These are phyloP conservation scores for Catagonus wagneri DNA, from an alignment of 2,113 vertebrate genomes.

Conservation along the genomic window DNA sequence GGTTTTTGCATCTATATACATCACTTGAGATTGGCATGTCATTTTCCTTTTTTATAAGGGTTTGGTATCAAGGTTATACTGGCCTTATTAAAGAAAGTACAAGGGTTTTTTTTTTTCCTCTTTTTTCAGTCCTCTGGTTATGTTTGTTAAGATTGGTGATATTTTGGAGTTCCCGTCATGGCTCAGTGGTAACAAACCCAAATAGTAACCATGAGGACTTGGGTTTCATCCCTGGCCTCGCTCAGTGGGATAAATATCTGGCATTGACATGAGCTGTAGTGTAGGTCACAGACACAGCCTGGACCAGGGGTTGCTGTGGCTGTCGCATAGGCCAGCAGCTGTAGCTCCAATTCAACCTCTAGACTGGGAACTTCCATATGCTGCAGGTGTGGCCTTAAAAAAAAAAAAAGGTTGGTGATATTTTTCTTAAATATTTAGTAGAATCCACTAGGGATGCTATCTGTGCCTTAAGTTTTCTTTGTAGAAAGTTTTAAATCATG, in stretches of 20 bases:
- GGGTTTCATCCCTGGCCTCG: too few species aligned
- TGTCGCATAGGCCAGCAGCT: too few species aligned
- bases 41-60: constrained; percentile 19
- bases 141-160: constrained; percentile 14
- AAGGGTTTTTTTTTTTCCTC: background rate
- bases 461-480: constrained; percentile 18
- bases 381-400: too few species aligned
- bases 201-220: too few species aligned
- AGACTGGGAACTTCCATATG: too few species aligned
- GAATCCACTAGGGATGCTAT: constrained; percentile 37
- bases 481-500: constrained; percentile 40
- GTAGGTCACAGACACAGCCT: too few species aligned
- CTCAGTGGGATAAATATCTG: too few species aligned
- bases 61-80: constrained; percentile 17
- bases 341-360: too few species aligned
- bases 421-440: constrained; percentile 4
- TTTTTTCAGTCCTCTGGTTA: background rate
- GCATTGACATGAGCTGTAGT: too few species aligned
- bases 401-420: background rate
- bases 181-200: too few species aligned
- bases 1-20: background rate
- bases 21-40: background rate
- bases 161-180: background rate
- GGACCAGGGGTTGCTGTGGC: too few species aligned
- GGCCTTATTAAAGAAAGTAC: background rate